Conservation (phyloP, 2,888 invertebrate genomes). For the Corbicula japonica region DNA sequence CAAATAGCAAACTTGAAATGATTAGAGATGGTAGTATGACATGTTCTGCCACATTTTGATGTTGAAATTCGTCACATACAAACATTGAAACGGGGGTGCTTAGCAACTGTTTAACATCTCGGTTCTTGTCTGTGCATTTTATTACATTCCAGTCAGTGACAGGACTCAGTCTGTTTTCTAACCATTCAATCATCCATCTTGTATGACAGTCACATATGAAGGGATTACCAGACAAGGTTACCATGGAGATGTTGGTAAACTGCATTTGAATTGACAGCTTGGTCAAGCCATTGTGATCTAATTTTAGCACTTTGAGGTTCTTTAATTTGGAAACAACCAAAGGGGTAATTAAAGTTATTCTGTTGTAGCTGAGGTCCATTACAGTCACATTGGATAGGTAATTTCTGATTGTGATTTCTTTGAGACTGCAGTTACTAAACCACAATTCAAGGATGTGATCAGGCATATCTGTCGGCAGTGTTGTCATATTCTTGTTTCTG, state of each 20-base stretch:
- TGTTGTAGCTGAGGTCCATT: neutral
- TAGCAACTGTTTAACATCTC: neutral
- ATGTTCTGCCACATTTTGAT: neutral
- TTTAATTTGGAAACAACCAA: neutral
- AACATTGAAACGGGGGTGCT: neutral
- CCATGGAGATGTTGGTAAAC: neutral
- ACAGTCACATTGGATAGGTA: neutral
- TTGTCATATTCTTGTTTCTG: neutral
- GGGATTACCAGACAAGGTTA: neutral
- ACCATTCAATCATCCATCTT: constrained; percentile 2
- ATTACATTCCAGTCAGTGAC: neutral
- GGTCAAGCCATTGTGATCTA: neutral
- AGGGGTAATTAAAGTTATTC: neutral
- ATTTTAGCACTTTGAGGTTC: neutral
- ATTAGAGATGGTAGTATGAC: neutral
- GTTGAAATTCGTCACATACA: neutral
- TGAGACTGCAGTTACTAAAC: neutral
- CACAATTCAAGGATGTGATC: neutral
- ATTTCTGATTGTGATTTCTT: neutral
- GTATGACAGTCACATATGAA: constrained; percentile 6
- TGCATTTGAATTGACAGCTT: neutral
- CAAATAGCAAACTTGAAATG: neutral
- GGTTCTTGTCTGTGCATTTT: neutral
- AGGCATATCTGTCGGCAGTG: neutral
- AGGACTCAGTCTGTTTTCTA: neutral